Evolutionary conservation across 1,140 invertebrate genomes (phyloP).

Genomic region (Pachypeltis micranthus): DNA sequence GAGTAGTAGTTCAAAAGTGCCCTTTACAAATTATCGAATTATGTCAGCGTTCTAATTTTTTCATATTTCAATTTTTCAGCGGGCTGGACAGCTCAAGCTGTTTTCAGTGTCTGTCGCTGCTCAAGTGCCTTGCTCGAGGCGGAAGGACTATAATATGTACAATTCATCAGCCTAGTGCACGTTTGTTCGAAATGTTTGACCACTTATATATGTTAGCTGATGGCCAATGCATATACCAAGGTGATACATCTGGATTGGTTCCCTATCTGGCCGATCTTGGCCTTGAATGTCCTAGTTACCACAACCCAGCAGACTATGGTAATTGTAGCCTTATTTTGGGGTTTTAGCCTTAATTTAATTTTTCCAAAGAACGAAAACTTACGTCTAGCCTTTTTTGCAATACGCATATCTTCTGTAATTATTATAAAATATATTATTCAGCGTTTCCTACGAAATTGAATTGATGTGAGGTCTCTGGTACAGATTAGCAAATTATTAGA

Average conservation of each 20-base stretch:
- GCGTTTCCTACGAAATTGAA: too few relatives aligned
- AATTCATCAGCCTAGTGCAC: slow-evolving; percentile 89
- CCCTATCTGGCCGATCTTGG: slow-evolving; percentile 65
- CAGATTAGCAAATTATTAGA: too few relatives aligned
- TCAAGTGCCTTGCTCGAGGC: slow-evolving; percentile 71
- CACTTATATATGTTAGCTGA: slow-evolving; percentile 72
- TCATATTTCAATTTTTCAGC: slow-evolving; percentile 43
- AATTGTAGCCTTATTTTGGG: too few relatives aligned
- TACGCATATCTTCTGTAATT: too few relatives aligned
- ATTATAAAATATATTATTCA: too few relatives aligned
- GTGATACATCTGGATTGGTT: slow-evolving; percentile 55
- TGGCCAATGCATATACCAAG: slow-evolving; percentile 80
- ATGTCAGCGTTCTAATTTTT: background rate
- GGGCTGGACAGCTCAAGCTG: slow-evolving; percentile 86
- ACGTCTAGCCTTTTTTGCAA: too few relatives aligned
- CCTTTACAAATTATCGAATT: too few relatives aligned
- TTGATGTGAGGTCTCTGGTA: too few relatives aligned
- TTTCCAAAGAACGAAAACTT: too few relatives aligned
- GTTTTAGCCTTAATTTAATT: too few relatives aligned
- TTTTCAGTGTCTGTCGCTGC: slow-evolving; percentile 67
- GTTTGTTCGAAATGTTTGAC: slow-evolving; percentile 92
- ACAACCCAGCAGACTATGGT: slow-evolving; percentile 91
- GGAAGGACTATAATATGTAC: slow-evolving; percentile 86
- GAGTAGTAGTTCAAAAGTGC: too few relatives aligned
- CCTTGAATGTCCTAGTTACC: slow-evolving; percentile 75